These are phyloP conservation scores for Gallinago paraguaiae DNA, from an alignment of 2,113 vertebrate genomes.

Conservation along the genomic window DNA sequence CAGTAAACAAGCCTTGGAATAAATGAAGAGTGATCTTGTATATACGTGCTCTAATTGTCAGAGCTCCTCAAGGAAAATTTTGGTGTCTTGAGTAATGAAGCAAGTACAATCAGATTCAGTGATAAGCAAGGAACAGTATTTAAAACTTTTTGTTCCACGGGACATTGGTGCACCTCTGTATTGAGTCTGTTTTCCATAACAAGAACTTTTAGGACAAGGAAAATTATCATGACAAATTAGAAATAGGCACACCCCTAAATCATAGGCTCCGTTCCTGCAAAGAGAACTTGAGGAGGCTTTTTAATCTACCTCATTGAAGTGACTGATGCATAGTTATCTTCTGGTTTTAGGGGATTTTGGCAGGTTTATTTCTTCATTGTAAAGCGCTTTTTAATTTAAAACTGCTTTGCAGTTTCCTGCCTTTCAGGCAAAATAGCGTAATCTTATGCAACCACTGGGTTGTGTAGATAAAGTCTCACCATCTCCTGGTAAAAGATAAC, in stretches of 20 bases:
- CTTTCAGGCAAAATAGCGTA: neutral
- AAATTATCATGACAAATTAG: neutral
- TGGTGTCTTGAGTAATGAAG: neutral
- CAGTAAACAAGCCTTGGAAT: neutral
- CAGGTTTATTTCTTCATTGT: neutral
- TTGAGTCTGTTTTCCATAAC: neutral
- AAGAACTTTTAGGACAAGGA: neutral
- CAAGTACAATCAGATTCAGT: neutral
- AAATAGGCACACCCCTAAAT: neutral
- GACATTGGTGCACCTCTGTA: neutral
- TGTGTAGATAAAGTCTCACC: neutral
- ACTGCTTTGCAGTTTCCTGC: neutral
- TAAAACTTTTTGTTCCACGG: neutral
- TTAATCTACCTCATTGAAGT: neutral
- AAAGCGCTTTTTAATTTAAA: neutral
- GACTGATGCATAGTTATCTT: neutral
- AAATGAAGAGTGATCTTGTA: neutral
- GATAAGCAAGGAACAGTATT: neutral
- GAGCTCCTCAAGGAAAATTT: neutral
- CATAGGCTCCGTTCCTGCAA: neutral
- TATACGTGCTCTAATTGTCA: neutral
- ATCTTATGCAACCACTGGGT: neutral
- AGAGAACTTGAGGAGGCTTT: neutral
- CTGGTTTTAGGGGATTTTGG: neutral
- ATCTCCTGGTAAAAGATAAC: neutral